Evolutionary conservation across 2,888 invertebrate species (phyloP), one percentile per base, ranked within the genome.

Genomic region (Sinopyrophorus schimmeli): DNA sequence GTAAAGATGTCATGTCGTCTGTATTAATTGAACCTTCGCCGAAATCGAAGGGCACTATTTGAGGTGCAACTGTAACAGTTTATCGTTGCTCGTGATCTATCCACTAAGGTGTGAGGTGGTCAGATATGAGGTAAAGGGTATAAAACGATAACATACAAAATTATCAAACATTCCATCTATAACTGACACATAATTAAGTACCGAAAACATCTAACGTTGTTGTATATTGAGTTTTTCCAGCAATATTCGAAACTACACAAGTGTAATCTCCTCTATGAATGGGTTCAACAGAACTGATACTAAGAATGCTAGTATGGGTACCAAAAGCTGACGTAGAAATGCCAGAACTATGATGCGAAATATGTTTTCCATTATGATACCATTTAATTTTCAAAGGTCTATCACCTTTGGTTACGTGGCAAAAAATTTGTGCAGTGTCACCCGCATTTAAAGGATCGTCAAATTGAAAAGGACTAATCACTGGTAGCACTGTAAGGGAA

Each of bases 21-120:
- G 86, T 85, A 64, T 87, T 86, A 32, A 86, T 82, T 49, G 86
- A 81, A 59, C 86, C 85, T 42, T 87, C 86, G 50, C 86, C 86
- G 62, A 87, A 86, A 65, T 80, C 79, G 65, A 87, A 85, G 18
- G 84, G 82, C 62, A 81, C 79, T 61, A 87, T 83, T 77, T 85
- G 84, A 52, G 87, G 86, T 59, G 80, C 73, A 68, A 86, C 86
- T 85, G 53, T 15, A 47, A 51, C 11, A 30, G 18, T 18, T 9
- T 11, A 26, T 26, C 1, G 3, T 23, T 10, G 17, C 16, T 20
- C 5, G 11, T 10, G n/a, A n/a, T n/a, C n/a, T 21, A 35, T 7
- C 35, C 27, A 21, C 20, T 26, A 23, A 44, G 44, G 44, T n/a
- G n/a, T 26, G 6, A 39, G 37, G 31, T 46, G 31, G 31, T 46